Percentiles rank a stretch among this genome's conserved stretches.
Conservation (phyloP, 2,113 vertebrate genomes). For the Hyperoodon ampullatus region DNA sequence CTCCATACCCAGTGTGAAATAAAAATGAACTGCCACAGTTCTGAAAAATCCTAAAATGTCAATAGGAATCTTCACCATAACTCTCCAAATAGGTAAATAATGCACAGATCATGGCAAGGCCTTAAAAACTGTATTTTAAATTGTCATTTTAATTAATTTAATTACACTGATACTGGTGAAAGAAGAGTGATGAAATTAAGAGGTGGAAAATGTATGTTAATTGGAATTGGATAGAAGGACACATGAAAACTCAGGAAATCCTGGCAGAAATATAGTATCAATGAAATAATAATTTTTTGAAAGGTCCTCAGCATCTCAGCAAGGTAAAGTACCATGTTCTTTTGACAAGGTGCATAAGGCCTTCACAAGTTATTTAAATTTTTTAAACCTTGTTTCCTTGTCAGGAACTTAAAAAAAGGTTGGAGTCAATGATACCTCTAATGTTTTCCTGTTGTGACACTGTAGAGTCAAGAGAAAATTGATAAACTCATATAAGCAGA, state of each 20-base stretch:
- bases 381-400: neutral
- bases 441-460: neutral
- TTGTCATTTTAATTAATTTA: neutral
- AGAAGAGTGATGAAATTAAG: neutral
- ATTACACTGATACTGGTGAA: neutral
- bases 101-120: neutral
- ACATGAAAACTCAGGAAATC: slow-evolving; percentile 37
- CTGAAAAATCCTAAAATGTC: slow-evolving; percentile 34
- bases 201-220: neutral
- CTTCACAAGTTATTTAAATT: neutral
- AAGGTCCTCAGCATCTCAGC: neutral
- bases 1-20: neutral
- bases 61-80: slow-evolving; percentile 15
- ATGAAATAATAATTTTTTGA: slow-evolving; percentile 38
- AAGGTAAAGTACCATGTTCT: neutral
- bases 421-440: neutral
- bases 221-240: neutral
- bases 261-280: neutral
- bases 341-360: neutral
- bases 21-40: slow-evolving; percentile 24
- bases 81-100: neutral
- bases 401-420: neutral
- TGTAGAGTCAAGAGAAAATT: neutral
- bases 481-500: neutral
- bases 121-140: slow-evolving; percentile 24